phyloP scores from a whole-genome alignment of 2,888 invertebrate genomes.

The Zaprionus bogoriensis region DNA sequence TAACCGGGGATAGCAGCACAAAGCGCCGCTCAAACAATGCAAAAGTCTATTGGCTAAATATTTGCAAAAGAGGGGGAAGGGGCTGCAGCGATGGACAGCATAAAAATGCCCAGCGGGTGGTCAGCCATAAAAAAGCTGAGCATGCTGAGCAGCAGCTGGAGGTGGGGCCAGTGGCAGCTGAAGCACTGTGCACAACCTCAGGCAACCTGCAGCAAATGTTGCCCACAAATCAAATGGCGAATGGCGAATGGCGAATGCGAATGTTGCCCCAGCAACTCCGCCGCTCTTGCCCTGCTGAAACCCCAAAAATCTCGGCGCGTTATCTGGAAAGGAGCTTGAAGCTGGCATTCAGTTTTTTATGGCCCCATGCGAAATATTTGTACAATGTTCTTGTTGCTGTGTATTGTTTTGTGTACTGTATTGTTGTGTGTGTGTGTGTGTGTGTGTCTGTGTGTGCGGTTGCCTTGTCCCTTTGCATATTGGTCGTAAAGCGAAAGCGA shows the following conservation, averaged over 20 bases:
- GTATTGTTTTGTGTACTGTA: conserved; percentile 31
- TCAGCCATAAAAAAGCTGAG: conserved; percentile 43
- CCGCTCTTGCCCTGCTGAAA: neutral
- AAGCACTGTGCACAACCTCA: conserved; percentile 10
- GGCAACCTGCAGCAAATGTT: conserved; percentile 64
- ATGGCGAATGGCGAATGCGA: conserved; percentile 18
- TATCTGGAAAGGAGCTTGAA: conserved; percentile 40
- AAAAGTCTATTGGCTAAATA: conserved; percentile 69
- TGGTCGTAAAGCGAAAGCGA: conserved; percentile 69
- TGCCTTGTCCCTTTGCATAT: conserved; percentile 66
- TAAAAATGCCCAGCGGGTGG: conserved; percentile 35
- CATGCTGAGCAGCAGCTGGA: conserved; percentile 19
- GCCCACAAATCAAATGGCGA: conserved; percentile 70
- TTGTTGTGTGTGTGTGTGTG: conserved; percentile 9
- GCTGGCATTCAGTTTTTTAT: conserved; percentile 55
- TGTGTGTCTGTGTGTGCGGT: conserved; percentile 9
- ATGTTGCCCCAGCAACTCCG: neutral
- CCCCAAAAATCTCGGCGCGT: conserved; percentile 52
- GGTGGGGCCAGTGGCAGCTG: neutral
- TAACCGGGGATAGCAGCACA: conserved; percentile 49
- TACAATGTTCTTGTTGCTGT: conserved; percentile 19
- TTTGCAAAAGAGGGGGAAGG: conserved; percentile 37
- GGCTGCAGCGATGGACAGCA: neutral
- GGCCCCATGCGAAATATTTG: conserved; percentile 36
- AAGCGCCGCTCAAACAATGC: conserved; percentile 65